Evolutionary conservation across 2,113 vertebrate genomes (phyloP).

Genomic region (Gadus chalcogrammus): DNA sequence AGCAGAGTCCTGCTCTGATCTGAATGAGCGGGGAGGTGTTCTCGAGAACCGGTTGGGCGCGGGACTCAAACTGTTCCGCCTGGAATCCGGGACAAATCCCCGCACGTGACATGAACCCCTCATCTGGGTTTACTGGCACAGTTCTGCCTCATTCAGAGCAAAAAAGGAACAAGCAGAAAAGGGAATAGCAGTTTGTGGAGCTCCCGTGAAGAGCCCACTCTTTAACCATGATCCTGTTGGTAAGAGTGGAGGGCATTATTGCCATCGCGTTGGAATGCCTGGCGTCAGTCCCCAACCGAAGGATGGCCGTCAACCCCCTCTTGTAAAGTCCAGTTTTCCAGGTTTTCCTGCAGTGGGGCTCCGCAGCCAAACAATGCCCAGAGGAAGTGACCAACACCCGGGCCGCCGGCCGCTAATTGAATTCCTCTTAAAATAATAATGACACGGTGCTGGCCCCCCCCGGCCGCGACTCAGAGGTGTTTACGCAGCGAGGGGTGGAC

Average conservation of each 20-base stretch:
- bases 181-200: background rate
- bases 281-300: background rate
- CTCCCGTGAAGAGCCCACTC: background rate
- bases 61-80: conserved; percentile 24
- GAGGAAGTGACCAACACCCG: conserved; percentile 64
- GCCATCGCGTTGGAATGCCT: background rate
- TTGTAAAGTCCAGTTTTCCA: background rate
- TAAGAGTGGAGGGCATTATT: background rate
- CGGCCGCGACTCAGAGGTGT: conserved; percentile 48
- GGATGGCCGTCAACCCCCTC: background rate
- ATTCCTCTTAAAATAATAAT: conserved; percentile 51
- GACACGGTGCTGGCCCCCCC: conserved; percentile 21
- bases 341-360: conserved; percentile 10
- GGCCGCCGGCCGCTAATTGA: conserved; percentile 65
- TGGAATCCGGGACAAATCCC: conserved; percentile 1
- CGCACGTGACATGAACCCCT: conserved; percentile 47
- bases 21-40: conserved; percentile 42
- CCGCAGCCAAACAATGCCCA: background rate
- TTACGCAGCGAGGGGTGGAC: conserved; percentile 48
- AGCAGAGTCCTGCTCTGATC: background rate
- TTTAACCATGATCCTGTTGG: background rate
- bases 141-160: background rate
- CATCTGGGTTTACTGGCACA: conserved; percentile 21
- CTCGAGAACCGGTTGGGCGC: conserved; percentile 32
- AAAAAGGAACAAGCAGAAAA: conserved; percentile 1